These are phyloP conservation scores for Schrankia costaestrigalis DNA, from an alignment of 2,888 invertebrate species.

Conservation along the genomic window DNA sequence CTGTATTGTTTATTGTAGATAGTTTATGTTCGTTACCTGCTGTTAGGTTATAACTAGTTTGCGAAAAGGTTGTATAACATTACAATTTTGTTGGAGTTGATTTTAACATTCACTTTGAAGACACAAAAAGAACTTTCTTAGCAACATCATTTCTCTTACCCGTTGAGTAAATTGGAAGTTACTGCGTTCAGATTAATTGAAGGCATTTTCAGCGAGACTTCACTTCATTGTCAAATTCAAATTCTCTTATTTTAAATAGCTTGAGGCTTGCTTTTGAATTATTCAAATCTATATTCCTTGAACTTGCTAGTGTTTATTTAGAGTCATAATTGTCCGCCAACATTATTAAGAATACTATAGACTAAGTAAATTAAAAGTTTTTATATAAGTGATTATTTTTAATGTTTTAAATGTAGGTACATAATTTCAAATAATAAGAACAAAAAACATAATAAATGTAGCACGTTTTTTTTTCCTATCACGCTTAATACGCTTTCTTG, in stretches of 20 bases:
- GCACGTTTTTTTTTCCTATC: no score
- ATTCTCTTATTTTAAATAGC: slow-evolving; percentile 35
- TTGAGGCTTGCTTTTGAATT: slow-evolving; percentile 35
- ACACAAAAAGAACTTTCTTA: slow-evolving; percentile 8
- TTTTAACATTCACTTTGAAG: slow-evolving; percentile 6
- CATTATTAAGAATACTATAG: no score
- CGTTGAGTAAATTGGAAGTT: slow-evolving; percentile 23
- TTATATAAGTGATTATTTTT: no score
- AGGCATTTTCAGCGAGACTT: slow-evolving; percentile 32
- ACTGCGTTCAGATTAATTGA: slow-evolving; percentile 29
- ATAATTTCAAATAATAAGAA: no score
- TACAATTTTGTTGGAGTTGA: background rate
- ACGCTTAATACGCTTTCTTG: no score
- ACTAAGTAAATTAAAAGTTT: no score
- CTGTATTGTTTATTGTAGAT: no score
- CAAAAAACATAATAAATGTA: no score
- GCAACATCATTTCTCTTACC: slow-evolving; percentile 11
- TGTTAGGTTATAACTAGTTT: no score
- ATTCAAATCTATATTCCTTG: slow-evolving; percentile 30
- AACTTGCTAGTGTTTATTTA: slow-evolving; percentile 32
- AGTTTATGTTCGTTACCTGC: no score
- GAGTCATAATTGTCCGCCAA: slow-evolving; percentile 24
- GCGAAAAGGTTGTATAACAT: no score
- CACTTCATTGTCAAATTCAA: slow-evolving; percentile 31
- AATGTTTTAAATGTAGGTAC: no score